phyloP scores from a whole-genome alignment of 2,888 invertebrate species.

The Rhagium mordax region DNA sequence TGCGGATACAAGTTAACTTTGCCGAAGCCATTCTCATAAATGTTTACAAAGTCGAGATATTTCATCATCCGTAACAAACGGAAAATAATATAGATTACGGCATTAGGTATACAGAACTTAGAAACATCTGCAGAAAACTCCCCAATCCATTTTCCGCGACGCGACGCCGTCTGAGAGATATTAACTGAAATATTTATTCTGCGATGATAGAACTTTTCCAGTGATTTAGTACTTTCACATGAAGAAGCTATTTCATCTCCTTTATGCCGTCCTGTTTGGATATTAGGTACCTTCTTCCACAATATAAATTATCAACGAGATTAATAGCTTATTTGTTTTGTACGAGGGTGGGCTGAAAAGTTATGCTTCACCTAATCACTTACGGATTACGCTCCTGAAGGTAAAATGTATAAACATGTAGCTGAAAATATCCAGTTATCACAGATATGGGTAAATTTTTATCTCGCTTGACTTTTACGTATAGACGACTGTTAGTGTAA shows the following conservation, averaged over 20 bases:
- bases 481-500: too few species aligned
- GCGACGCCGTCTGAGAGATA: background rate
- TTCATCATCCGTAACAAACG: background rate
- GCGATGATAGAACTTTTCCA: background rate
- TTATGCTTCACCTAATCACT: background rate
- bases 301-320: background rate
- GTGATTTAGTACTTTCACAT: background rate
- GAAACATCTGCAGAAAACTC: background rate
- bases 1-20: too few species aligned
- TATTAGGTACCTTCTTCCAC: too few species aligned
- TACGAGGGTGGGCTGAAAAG: background rate
- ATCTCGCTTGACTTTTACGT: too few species aligned
- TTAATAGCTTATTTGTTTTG: background rate
- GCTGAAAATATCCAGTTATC: background rate
- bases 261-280: background rate
- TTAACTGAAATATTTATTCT: background rate
- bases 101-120: background rate
- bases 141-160: background rate
- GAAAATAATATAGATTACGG: background rate
- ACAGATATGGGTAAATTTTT: background rate
- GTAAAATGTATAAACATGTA: background rate
- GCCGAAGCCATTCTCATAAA: too few species aligned
- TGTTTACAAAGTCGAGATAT: background rate
- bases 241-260: background rate
- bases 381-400: background rate